Evolutionary conservation across 2,113 vertebrate genomes (phyloP).

Genomic region (Misgurnus mizolepis): DNA sequence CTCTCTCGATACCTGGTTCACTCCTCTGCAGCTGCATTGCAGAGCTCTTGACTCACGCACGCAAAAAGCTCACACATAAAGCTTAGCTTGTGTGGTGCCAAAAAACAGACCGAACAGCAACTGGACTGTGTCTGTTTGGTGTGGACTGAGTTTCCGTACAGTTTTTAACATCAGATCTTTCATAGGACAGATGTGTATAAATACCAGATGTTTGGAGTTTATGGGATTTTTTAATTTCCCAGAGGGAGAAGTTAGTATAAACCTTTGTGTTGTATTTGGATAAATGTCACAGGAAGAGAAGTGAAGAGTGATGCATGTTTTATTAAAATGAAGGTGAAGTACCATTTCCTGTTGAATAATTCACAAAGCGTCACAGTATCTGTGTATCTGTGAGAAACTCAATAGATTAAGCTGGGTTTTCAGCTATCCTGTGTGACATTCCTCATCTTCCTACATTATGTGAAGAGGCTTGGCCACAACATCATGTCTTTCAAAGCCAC

Average conservation of each 20-base stretch:
- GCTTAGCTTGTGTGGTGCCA: constrained; percentile 1
- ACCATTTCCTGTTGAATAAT: constrained; percentile 19
- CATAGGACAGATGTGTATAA: neutral
- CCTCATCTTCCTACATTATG: neutral
- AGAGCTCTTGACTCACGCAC: constrained; percentile 66
- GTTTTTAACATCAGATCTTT: neutral
- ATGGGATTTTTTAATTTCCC: neutral
- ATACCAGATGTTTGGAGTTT: constrained; percentile 4
- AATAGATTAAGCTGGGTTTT: neutral
- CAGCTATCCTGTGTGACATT: constrained; percentile 16
- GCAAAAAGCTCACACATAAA: constrained; percentile 25
- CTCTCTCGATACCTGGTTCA: constrained; percentile 61
- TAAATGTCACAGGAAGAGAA: neutral
- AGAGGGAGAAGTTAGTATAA: neutral
- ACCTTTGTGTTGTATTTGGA: constrained; percentile 15
- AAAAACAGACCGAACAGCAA: neutral
- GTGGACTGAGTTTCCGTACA: constrained; percentile 4
- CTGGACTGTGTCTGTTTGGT: constrained; percentile 11
- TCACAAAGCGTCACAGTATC: neutral
- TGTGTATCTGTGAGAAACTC: constrained; percentile 19
- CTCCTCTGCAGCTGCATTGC: constrained; percentile 74
- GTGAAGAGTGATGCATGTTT: neutral
- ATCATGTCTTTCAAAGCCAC: neutral
- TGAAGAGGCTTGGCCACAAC: neutral
- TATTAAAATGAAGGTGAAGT: constrained; percentile 22